A percentile compares a stretch with the other conserved stretches of the same genome.
Evolutionary conservation across 2,888 invertebrate species (phyloP).

Genomic region (Harpagoxenus sublaevis): DNA sequence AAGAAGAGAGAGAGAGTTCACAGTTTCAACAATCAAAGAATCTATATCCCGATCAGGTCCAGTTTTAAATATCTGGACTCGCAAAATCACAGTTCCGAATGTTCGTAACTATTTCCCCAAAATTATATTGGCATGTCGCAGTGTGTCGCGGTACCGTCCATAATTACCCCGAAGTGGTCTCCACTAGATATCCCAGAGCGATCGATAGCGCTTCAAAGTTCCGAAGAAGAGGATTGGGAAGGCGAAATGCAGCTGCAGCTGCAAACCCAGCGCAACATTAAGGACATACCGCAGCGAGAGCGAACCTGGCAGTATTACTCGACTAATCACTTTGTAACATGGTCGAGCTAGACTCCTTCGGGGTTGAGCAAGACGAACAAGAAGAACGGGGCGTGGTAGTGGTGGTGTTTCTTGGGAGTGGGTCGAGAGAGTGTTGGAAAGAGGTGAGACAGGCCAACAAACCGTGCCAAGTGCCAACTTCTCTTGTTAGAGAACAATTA

Average conservation of each 20-base stretch:
- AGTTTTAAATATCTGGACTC: neutral
- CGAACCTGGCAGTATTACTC: constrained; percentile 77
- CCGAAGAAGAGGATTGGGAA: constrained; percentile 63
- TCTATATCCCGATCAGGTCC: neutral
- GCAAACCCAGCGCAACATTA: constrained; percentile 70
- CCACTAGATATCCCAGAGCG: constrained; percentile 13
- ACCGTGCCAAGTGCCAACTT: constrained; percentile 82
- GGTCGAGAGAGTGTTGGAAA: constrained; percentile 74
- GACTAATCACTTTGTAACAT: constrained; percentile 83
- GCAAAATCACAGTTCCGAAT: neutral
- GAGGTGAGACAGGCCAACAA: constrained; percentile 77
- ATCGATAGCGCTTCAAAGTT: constrained; percentile 63
- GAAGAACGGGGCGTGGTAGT: constrained; percentile 58
- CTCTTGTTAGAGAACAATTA: constrained; percentile 84
- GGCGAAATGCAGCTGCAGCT: constrained; percentile 70
- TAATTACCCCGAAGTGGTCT: constrained; percentile 51
- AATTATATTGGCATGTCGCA: constrained; percentile 2
- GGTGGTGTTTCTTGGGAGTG: constrained; percentile 69
- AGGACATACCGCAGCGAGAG: constrained; percentile 70
- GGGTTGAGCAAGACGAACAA: constrained; percentile 63
- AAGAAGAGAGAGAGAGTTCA: neutral
- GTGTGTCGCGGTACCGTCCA: neutral
- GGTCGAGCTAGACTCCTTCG: constrained; percentile 70
- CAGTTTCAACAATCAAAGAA: neutral
- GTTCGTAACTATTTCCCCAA: neutral